Evolutionary conservation across 2,888 invertebrate genomes (phyloP).

Genomic region (Cabera pusaria): DNA sequence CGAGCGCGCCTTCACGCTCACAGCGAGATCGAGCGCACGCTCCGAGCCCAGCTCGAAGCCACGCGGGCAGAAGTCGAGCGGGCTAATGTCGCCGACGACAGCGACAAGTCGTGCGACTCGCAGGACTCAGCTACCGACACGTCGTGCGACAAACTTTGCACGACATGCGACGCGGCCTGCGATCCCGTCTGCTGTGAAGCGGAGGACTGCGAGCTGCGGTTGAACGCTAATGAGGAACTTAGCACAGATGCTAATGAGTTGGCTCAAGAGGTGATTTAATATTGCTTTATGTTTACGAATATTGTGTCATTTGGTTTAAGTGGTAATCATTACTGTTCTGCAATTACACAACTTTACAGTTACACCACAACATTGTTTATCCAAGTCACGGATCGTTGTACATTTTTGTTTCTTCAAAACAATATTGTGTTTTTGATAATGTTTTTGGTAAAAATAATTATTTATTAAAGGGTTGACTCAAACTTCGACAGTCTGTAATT

Average conservation of each 20-base stretch:
- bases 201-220: conserved; percentile 63
- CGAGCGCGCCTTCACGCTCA: conserved; percentile 71
- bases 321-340: too few species aligned
- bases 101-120: conserved; percentile 27
- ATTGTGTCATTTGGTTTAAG: too few species aligned
- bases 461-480: too few species aligned
- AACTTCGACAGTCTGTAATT: too few species aligned
- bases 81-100: not conserved
- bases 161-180: conserved; percentile 70
- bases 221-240: conserved; percentile 66
- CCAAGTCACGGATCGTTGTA: too few species aligned
- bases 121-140: conserved; percentile 31
- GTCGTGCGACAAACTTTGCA: conserved; percentile 50
- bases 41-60: conserved; percentile 74
- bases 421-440: too few species aligned
- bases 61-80: conserved; percentile 62
- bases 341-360: too few species aligned
- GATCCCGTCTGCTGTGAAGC: conserved; percentile 69
- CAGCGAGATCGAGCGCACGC: conserved; percentile 72
- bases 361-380: too few species aligned
- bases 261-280: conserved; percentile 68
- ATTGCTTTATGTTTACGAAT: too few species aligned
- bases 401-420: too few species aligned
- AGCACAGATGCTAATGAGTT: conserved; percentile 74
- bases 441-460: too few species aligned